Evolutionary conservation across 2,797 vertebrate species (phyloP).

Genomic region (Catamblyrhynchus diadema): DNA sequence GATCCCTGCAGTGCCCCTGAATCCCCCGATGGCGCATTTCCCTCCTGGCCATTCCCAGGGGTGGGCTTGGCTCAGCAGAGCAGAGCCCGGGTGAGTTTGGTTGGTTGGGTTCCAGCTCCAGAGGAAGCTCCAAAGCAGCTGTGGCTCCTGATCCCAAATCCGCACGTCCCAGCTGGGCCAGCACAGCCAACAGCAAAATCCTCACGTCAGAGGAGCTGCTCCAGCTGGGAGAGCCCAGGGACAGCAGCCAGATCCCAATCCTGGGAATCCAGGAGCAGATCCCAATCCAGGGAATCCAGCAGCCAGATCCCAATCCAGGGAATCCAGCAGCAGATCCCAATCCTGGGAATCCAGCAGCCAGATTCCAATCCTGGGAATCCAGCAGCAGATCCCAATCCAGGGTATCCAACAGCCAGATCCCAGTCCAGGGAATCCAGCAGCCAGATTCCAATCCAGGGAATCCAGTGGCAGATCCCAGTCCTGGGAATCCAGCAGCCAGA

Average conservation of each 20-base stretch:
- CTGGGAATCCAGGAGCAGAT: too few relatives aligned
- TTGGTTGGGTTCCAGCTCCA: background rate
- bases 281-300: background rate
- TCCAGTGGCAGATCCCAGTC: background rate
- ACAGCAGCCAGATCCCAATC: background rate
- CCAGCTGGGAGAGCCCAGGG: background rate
- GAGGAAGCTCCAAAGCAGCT: conserved; percentile 8
- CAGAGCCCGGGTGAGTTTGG: background rate
- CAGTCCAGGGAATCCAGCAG: too few relatives aligned
- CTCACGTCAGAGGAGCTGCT: background rate
- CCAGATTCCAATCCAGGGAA: too few relatives aligned
- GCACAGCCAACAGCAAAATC: background rate
- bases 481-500: too few relatives aligned
- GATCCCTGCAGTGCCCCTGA: background rate
- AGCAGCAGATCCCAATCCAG: background rate
- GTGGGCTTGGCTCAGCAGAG: background rate
- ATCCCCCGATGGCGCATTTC: background rate
- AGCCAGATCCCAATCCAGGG: background rate
- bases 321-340: background rate
- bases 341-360: rapidly evolving
- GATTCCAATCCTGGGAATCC: background rate
- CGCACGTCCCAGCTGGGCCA: background rate
- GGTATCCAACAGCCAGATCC: too few relatives aligned
- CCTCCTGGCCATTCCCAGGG: background rate
- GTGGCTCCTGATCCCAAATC: background rate